Conservation (phyloP, 2,113 vertebrate species). For the Perca fluviatilis region DNA sequence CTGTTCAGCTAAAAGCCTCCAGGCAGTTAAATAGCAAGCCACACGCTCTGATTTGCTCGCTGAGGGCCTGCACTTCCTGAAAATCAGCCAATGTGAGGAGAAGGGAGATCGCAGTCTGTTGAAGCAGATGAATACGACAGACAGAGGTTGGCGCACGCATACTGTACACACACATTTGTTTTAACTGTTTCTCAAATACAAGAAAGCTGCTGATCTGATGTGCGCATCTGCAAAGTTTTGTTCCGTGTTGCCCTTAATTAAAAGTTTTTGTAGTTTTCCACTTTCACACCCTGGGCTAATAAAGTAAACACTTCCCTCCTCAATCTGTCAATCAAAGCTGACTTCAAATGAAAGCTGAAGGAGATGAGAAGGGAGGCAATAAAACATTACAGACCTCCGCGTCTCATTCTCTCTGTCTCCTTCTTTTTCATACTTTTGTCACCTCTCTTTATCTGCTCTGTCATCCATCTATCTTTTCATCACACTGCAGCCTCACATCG, state of each 20-base stretch:
- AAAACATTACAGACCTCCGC: conserved; percentile 6
- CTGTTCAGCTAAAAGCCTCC: conserved; percentile 64
- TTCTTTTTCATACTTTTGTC: conserved; percentile 24
- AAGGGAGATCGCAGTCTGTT: conserved; percentile 1
- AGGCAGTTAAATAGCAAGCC: conserved; percentile 30
- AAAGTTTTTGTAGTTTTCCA: conserved; percentile 4
- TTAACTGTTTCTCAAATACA: neutral
- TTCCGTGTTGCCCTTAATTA: conserved; percentile 11
- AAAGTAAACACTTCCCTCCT: conserved; percentile 44
- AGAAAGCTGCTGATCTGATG: neutral
- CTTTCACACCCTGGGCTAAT: conserved; percentile 12
- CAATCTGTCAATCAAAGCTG: conserved; percentile 42
- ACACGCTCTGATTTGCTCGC: conserved; percentile 43
- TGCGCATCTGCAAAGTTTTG: neutral
- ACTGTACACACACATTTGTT: neutral
- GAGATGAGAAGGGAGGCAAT: conserved; percentile 10
- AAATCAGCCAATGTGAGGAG: conserved; percentile 34
- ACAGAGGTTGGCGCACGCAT: neutral
- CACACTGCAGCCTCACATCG: conserved; percentile 28
- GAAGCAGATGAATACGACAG: neutral
- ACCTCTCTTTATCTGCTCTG: conserved; percentile 30
- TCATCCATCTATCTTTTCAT: conserved; percentile 35
- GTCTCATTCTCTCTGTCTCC: neutral
- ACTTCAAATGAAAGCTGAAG: conserved; percentile 16
- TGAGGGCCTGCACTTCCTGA: conserved; percentile 44